Base-by-base conservation (phyloP, 2,888 invertebrate genomes). In the Keiferia lycopersicella region DNA sequence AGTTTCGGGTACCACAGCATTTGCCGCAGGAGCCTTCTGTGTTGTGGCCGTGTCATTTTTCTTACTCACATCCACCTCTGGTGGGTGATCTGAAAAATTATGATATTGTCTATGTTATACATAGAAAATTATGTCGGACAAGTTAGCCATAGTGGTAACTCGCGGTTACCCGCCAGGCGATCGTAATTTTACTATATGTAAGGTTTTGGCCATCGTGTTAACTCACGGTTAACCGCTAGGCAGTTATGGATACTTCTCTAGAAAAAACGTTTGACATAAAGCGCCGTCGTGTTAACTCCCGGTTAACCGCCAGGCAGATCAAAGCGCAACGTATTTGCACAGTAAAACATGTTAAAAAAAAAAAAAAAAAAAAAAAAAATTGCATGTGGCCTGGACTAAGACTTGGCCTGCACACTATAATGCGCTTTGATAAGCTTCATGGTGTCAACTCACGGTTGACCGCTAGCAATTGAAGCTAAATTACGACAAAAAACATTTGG, bases 141-240 rank as follows among this genome's bases (percentile, higher is more conserved):
- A 26, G 6, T 26, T 26, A 26, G 26, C 26, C 26, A 6, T 26
- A 2, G 26, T 26, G 26, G 26, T 26, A 26, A 26, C 26, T 26
- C 26, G 6, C 26, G 26, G 26, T 26, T 26, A 26, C 26, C 26
- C 26, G 26, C 26, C 26, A 26, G 26, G 6, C 26, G 26, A 6
- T 26, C 26, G 26, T 26, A 4, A 26, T 2, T 2, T 14, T 2
- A n/a, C n/a, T 41, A 41, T 14, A 26, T 4, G 26, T 26, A 6
- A 41, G 2, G 14, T 1, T 41, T 2, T 50, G 16, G 16, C 50
- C 50, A 14, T 50, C 50, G 50, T 50, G 50, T 8, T 50, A 50
- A 50, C 50, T 50, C 50, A 12, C 50, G 50, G 50, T 50, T 50
- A 50, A 12, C 50, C 50, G 50, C 50, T 16, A 50, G 50, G 50